Percentiles rank a stretch among this genome's conserved stretches.
These are phyloP conservation scores for Pitangus sulphuratus DNA, from an alignment of 2,797 vertebrate genomes.

Conservation along the genomic window DNA sequence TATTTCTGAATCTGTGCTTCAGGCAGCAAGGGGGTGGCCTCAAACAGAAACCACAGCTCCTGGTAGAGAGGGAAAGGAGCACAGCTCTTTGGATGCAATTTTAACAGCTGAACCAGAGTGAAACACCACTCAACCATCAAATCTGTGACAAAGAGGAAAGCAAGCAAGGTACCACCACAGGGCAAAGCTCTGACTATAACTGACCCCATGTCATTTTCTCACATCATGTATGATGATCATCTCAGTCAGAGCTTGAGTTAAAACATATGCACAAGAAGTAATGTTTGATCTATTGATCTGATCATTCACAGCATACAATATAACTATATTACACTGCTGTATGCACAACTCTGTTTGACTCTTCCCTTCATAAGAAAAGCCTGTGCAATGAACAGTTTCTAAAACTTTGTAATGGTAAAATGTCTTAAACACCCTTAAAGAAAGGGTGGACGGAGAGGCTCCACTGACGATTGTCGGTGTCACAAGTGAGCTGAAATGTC, in stretches of 20 bases:
- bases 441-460: neutral
- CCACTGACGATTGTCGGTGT: neutral
- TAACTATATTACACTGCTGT: neutral
- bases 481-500: neutral
- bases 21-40: neutral
- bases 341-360: neutral
- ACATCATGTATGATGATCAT: accelerated
- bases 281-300: neutral
- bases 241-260: neutral
- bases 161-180: accelerated
- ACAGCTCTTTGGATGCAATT: neutral
- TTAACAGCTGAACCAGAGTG: neutral
- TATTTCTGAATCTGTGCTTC: neutral
- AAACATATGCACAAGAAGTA: neutral
- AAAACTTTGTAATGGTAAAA: neutral
- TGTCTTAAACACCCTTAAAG: neutral
- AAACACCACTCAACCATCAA: neutral
- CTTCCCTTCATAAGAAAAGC: neutral
- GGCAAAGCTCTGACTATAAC: neutral
- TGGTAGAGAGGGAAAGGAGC: neutral
- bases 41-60: neutral
- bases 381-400: neutral
- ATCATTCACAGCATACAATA: too few relatives aligned
- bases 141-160: neutral
- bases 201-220: neutral